A percentile compares a stretch with the other conserved stretches of the same genome.
phyloP scores from a whole-genome alignment of 2,797 vertebrate genomes.

The Carapus acus region DNA sequence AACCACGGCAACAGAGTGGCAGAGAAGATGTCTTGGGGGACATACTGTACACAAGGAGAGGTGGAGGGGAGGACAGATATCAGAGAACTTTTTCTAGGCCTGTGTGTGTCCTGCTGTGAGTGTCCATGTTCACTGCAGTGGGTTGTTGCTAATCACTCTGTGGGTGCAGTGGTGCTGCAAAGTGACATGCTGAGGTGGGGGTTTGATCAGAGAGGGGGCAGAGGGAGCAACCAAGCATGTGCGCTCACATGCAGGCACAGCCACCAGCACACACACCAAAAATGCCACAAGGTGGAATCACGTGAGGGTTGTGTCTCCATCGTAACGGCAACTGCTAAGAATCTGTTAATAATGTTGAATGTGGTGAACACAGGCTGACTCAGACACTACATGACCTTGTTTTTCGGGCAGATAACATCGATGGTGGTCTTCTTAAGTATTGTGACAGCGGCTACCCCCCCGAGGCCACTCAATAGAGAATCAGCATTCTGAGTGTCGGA shows the following conservation, averaged over 20 bases:
- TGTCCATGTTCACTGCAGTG: slow-evolving; percentile 55
- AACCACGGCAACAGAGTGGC: neutral
- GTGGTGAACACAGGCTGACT: no score
- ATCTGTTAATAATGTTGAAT: no score
- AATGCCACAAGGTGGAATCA: slow-evolving; percentile 14
- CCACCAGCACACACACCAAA: slow-evolving; percentile 21
- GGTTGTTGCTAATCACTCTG: slow-evolving; percentile 65
- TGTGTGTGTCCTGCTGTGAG: slow-evolving; percentile 29
- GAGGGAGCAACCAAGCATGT: slow-evolving; percentile 12
- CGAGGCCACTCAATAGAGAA: slow-evolving; percentile 45
- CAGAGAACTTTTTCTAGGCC: slow-evolving; percentile 11
- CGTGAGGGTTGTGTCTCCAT: slow-evolving; percentile 8
- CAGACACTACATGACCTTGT: no score
- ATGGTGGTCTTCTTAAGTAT: slow-evolving; percentile 29
- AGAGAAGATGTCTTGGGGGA: slow-evolving; percentile 2
- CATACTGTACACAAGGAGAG: no score
- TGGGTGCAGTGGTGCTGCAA: slow-evolving; percentile 45
- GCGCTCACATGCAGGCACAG: no score
- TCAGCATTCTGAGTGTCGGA: slow-evolving; percentile 48
- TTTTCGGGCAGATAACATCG: no score
- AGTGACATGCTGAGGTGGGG: slow-evolving; percentile 37
- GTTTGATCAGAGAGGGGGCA: slow-evolving; percentile 23
- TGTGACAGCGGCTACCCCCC: slow-evolving; percentile 28
- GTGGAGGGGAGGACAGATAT: slow-evolving; percentile 11
- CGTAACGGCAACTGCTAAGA: neutral